phyloP scores from a whole-genome alignment of 2,113 vertebrate genomes.

The Epinephelus lanceolatus region DNA sequence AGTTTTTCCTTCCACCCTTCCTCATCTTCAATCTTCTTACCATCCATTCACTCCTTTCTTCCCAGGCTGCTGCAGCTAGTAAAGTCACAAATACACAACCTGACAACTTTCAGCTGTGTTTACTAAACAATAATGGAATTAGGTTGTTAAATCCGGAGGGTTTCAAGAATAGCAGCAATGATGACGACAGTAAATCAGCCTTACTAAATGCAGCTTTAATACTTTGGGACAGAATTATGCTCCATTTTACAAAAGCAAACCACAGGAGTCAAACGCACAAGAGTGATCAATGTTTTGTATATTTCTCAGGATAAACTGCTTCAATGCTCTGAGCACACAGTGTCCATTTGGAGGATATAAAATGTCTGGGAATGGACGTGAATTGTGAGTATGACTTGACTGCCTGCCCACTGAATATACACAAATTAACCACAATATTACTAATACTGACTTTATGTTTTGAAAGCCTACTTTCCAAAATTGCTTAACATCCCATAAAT shows the following conservation, averaged over 20 bases:
- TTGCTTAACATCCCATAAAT: slow-evolving; percentile 52
- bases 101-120: slow-evolving; percentile 48
- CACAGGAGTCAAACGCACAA: slow-evolving; percentile 23
- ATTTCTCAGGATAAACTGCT: slow-evolving; percentile 96
- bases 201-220: slow-evolving; percentile 38
- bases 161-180: slow-evolving; percentile 37
- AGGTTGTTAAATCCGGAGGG: slow-evolving; percentile 28
- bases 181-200: slow-evolving; percentile 16
- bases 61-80: slow-evolving; percentile 16
- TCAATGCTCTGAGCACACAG: slow-evolving; percentile 97
- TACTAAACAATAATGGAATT: slow-evolving; percentile 44
- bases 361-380: slow-evolving; percentile 99
- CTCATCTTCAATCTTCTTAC: neutral
- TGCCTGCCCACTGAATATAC: slow-evolving; percentile 38
- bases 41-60: slow-evolving; percentile 8
- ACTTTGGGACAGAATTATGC: slow-evolving; percentile 25
- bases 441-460: slow-evolving; percentile 63
- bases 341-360: slow-evolving; percentile 99
- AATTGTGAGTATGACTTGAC: slow-evolving; percentile 92
- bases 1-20: neutral
- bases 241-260: slow-evolving; percentile 42
- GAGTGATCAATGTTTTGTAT: slow-evolving; percentile 78
- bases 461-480: slow-evolving; percentile 54
- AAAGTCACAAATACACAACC: slow-evolving; percentile 33
- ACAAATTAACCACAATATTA: slow-evolving; percentile 44